Evolutionary conservation across 2,797 vertebrate genomes (phyloP), one percentile per base, ranked within the genome.

Genomic region (Gastrophryne carolinensis): DNA sequence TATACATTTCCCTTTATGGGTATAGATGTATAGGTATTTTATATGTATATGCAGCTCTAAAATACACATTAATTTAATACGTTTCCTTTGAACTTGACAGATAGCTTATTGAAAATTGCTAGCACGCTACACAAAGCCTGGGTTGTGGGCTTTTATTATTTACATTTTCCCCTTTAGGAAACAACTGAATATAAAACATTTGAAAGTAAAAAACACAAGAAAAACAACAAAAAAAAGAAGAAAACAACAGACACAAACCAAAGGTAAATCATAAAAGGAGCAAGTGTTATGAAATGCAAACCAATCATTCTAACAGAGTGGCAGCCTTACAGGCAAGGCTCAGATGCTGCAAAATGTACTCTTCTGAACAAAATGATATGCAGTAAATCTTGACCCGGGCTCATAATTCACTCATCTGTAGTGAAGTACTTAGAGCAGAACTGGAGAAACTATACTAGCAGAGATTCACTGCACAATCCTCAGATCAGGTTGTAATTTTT

Each of bases 361-460:
- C 30, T 41, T 24, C 19, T 66, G 12, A 52, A 24, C 44, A 34
- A n/a, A 66, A 66, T 50, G 44, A 52, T 52, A 29, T 66, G 30
- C 29, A 66, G 19, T 66, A 50, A 50, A 66, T 66, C 44, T 50
- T 4, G 63, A 23, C 49, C 11, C 44, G 52, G 19, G 41, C 44
- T 23, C 63, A 49, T 34, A 29, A 50, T 66, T 50, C 63, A 66
- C 41, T 50, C 63, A 34, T 66, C 17, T 44, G 52, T 19, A 66
- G 27, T 49, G 26, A 52, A 52, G 44, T 44, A 65, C 62, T 50
- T 65, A 65, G 27, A 34, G 39, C 1, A 65, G 44, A 50, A 13
- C 17, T 15, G 4, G 2, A 35, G 44, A 70, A 32, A 10, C 53
- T 58, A 13, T 6, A 44, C 39, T 10, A n/a, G 54, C 19, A 70